Evolutionary conservation across 2,797 vertebrate genomes (phyloP).

Genomic region (Ptychobarbus kaznakovi): DNA sequence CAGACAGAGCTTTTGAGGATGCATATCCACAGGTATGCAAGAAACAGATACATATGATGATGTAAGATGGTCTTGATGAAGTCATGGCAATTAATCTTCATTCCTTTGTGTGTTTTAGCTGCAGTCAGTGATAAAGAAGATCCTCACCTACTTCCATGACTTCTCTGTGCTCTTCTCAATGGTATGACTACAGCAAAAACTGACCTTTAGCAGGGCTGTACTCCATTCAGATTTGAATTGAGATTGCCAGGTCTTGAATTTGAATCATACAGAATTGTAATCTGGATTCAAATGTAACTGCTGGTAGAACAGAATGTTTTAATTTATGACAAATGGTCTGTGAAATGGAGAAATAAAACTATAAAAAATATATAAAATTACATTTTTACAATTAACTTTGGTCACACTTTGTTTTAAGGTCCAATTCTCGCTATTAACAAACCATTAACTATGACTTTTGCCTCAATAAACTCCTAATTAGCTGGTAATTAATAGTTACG

Average conservation of each 20-base stretch:
- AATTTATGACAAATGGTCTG: background rate
- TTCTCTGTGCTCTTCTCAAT: conserved; percentile 96
- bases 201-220: background rate
- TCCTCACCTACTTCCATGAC: conserved; percentile 90
- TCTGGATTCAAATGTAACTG: background rate
- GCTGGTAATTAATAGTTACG: too few relatives aligned
- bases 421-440: too few relatives aligned
- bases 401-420: too few relatives aligned
- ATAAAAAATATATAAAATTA: too few relatives aligned
- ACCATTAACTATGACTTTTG: too few relatives aligned
- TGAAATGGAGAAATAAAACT: background rate
- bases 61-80: background rate
- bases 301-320: background rate
- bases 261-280: background rate
- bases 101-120: conserved; percentile 75
- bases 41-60: conserved; percentile 11
- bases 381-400: background rate
- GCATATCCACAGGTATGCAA: conserved; percentile 89
- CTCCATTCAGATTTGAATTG: background rate
- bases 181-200: conserved; percentile 77
- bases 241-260: background rate
- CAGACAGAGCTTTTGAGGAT: conserved; percentile 95
- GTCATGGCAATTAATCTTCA: background rate
- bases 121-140: conserved; percentile 92
- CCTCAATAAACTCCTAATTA: too few relatives aligned